Base-by-base conservation (phyloP, 2,113 vertebrate genomes). In the Cyanoramphus novaezelandiae region DNA sequence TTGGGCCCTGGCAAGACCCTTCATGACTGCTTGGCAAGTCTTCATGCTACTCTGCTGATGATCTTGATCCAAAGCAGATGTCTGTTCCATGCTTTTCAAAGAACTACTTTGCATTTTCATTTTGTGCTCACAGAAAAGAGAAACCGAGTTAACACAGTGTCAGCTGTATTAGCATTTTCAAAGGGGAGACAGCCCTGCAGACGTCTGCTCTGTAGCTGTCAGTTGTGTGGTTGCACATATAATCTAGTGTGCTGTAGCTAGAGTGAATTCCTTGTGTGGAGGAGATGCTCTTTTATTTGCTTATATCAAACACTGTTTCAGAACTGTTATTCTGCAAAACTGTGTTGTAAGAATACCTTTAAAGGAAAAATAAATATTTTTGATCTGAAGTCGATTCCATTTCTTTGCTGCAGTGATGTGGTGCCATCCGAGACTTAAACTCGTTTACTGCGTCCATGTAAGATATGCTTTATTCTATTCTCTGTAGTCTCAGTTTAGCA, bases 91-190 rank as follows among this genome's bases (percentile, higher is more conserved):
- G 57, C 18, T 64, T 92, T 88, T 88, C 52, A 69, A 37, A 78
- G 46, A 82, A 20, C 79, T 96, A 44, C 67, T 91, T 95, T 95
- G 71, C 90, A 90, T 93, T 94, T 94, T 94, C 52, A 33, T 92
- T 93, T 80, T 87, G 57, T 82, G 16, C 64, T 95, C 39, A 60
- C n/a, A 75, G 50, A 86, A 92, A 55, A 86, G 39, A 77, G 49
- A 92, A 95, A 91, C 78, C 46, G 93, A 93, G 65, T 74, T 95
- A 95, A 90, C 68, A 70, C 0, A 0, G 13, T 95, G 87, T 91
- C 78, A 88, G 46, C 75, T 78, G 5, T 88, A 80, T 86, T 93
- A 94, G 76, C 50, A 55, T 96, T 88, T 95, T 90, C 76, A 81
- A 79, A 92, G 71, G 33, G 31, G 35, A 88, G 71, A 49, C 63